Conservation (phyloP, 1,140 invertebrate genomes). For the Gerris buenoi region DNA sequence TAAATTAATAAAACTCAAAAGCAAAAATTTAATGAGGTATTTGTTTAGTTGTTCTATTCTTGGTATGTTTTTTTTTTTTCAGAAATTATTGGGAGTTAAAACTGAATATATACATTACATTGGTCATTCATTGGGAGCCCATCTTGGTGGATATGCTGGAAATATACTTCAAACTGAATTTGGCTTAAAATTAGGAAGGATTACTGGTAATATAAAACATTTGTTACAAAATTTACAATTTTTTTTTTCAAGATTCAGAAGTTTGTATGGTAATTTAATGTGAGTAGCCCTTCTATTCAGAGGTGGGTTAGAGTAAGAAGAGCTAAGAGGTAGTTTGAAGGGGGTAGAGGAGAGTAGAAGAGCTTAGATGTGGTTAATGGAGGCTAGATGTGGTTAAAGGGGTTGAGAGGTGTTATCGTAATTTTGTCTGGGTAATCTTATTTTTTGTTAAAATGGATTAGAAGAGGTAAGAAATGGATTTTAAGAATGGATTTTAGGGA, state of each 20-base stretch:
- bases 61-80: constrained; percentile 10
- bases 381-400: no score
- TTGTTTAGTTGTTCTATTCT: background rate
- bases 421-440: background rate
- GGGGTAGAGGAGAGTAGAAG: no score
- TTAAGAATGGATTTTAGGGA: background rate
- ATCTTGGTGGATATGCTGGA: constrained; percentile 70
- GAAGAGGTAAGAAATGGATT: background rate
- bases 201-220: constrained; percentile 41
- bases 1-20: background rate
- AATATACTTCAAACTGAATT: constrained; percentile 47
- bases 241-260: no score
- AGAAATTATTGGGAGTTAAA: constrained; percentile 35
- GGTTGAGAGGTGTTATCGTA: background rate
- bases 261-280: no score
- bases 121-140: constrained; percentile 78
- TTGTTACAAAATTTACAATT: no score
- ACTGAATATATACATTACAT: constrained; percentile 52
- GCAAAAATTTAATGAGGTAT: constrained; percentile 3
- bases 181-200: constrained; percentile 45
- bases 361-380: no score
- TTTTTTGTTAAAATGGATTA: background rate
- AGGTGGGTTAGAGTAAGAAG: no score
- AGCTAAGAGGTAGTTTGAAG: no score
- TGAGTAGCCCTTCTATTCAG: no score